Evolutionary conservation across 2,888 invertebrate genomes (phyloP).

Genomic region (Metalampra italica): DNA sequence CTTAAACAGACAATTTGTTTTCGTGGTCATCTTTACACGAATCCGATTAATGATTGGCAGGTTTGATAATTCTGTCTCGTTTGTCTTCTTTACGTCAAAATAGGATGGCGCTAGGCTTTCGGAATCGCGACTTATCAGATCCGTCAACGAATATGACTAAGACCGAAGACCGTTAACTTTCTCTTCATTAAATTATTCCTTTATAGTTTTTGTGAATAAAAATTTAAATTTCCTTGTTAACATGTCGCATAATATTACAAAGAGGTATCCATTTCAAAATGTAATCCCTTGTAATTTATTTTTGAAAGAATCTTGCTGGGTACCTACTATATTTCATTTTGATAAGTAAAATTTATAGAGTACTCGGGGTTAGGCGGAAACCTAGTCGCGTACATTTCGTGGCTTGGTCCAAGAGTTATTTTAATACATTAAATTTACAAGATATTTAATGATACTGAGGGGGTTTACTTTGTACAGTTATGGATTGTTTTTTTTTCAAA

Average conservation of each 20-base stretch:
- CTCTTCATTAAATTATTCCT: background rate
- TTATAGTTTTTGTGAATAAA: background rate
- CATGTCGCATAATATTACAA: background rate
- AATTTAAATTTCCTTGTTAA: no score
- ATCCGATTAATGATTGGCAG: no score
- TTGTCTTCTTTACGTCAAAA: no score
- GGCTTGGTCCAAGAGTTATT: conserved; percentile 1
- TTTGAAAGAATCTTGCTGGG: conserved; percentile 22
- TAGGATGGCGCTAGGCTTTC: no score
- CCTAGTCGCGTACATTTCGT: background rate
- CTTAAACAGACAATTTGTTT: background rate
- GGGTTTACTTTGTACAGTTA: no score
- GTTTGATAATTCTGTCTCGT: no score
- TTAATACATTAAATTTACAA: no score
- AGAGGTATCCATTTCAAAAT: conserved; percentile 3
- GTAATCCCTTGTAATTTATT: conserved; percentile 31
- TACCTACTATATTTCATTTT: conserved; percentile 33
- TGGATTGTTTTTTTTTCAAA: no score
- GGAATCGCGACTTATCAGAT: no score
- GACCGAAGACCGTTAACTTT: background rate
- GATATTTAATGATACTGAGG: no score
- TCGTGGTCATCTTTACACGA: background rate
- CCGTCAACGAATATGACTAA: no score
- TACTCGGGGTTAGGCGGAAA: conserved; percentile 16
- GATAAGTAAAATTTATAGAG: conserved; percentile 35